phyloP scores from a whole-genome alignment of 2,888 invertebrate genomes.

The Maniola hyperantus region DNA sequence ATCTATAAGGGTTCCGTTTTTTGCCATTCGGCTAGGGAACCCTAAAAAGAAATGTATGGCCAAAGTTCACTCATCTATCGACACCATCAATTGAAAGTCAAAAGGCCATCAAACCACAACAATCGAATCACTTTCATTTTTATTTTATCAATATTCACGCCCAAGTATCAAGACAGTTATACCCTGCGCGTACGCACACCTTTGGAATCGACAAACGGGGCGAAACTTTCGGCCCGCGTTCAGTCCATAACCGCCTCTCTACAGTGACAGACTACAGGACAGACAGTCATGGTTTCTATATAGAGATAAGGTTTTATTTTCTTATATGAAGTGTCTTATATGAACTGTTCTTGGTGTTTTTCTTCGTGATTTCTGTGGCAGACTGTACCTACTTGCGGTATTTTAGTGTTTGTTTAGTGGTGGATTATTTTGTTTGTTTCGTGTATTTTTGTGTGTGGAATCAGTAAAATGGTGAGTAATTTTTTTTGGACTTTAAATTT shows the following conservation, averaged over 20 bases:
- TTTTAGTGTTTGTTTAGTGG: constrained; percentile 50
- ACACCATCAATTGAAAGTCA: constrained; percentile 11
- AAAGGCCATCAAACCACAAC: constrained; percentile 25
- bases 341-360: constrained; percentile 42
- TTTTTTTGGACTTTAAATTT: constrained; percentile 21
- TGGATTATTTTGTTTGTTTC: constrained; percentile 45
- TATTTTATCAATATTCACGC: constrained; percentile 67
- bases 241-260: constrained; percentile 78
- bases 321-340: constrained; percentile 31
- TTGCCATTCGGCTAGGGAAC: too few species aligned
- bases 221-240: constrained; percentile 63
- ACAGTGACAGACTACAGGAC: constrained; percentile 71
- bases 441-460: constrained; percentile 52
- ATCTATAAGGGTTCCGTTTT: too few species aligned
- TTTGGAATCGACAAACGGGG: constrained; percentile 64
- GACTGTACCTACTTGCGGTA: constrained; percentile 52
- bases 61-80: constrained; percentile 1
- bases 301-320: constrained; percentile 38
- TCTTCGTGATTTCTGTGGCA: constrained; percentile 49
- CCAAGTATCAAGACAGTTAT: constrained; percentile 76
- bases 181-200: constrained; percentile 68
- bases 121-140: constrained; percentile 69
- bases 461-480: constrained; percentile 68
- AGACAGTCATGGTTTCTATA: constrained; percentile 50
- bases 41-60: not conserved